Percentiles rank a stretch among this genome's conserved stretches.
Evolutionary conservation across 2,797 vertebrate genomes (phyloP).

Genomic region (Sebastes nivosus): DNA sequence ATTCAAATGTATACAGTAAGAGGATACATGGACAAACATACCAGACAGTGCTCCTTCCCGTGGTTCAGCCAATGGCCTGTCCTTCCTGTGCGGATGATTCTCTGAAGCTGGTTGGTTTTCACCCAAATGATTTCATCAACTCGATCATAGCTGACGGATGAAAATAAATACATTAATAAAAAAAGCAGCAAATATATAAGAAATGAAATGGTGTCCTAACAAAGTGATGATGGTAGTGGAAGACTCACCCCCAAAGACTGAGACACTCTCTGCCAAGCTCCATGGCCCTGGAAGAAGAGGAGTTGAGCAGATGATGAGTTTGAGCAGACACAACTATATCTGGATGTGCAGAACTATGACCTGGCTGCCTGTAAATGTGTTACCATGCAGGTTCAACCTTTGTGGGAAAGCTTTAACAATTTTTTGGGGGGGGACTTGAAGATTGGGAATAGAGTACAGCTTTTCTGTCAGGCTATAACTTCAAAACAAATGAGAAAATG

Average conservation of each 20-base stretch:
- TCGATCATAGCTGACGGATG: slow-evolving; percentile 86
- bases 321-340: not conserved
- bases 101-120: slow-evolving; percentile 95
- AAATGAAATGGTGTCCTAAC: not conserved
- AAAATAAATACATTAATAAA: not conserved
- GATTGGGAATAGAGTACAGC: not conserved
- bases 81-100: slow-evolving; percentile 92
- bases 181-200: not conserved
- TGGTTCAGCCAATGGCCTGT: slow-evolving; percentile 96
- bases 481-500: not conserved
- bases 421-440: not conserved
- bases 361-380: not conserved
- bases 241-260: slow-evolving; percentile 92
- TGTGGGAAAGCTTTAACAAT: not conserved
- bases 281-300: slow-evolving; percentile 85
- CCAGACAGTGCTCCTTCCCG: slow-evolving; percentile 95
- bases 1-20: not conserved
- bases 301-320: not conserved
- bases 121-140: slow-evolving; percentile 97
- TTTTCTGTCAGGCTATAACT: not conserved
- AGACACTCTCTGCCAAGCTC: slow-evolving; percentile 94
- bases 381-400: not conserved
- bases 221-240: not conserved
- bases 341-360: not conserved
- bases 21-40: slow-evolving; percentile 39